Conservation (phyloP, 1,140 invertebrate genomes). For the Drosophila kanapiae region DNA sequence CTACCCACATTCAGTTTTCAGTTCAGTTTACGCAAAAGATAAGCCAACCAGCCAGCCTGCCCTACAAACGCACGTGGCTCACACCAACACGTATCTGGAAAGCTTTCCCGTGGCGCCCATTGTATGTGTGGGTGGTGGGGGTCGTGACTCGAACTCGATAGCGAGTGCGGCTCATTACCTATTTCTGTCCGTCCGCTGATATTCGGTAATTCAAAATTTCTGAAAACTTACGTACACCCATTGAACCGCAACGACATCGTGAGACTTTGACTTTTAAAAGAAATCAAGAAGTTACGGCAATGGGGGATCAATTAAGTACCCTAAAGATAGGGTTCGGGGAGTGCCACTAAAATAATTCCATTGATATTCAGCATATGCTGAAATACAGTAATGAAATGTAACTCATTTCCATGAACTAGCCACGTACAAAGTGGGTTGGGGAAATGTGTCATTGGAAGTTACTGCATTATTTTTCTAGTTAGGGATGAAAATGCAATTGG, state of each 20-base stretch:
- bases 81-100: conserved; percentile 29
- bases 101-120: conserved; percentile 16
- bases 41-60: conserved; percentile 2
- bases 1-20: conserved; percentile 18
- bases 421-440: neutral
- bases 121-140: neutral
- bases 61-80: conserved; percentile 29
- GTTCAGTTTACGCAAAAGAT: conserved; percentile 52
- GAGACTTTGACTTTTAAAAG: conserved; percentile 16
- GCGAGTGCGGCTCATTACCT: conserved; percentile 27
- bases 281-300: neutral
- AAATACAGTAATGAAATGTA: neutral
- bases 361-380: conserved; percentile 2
- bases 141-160: conserved; percentile 7
- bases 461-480: neutral
- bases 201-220: conserved; percentile 67
- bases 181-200: conserved; percentile 29
- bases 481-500: neutral
- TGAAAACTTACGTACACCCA: conserved; percentile 54
- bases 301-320: conserved; percentile 10
- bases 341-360: conserved; percentile 12
- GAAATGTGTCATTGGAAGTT: conserved; percentile 3
- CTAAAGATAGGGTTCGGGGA: neutral
- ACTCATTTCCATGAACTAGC: neutral
- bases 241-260: conserved; percentile 31